phyloP scores from a whole-genome alignment of 2,888 invertebrate genomes.

The Matsumyia berberina region DNA sequence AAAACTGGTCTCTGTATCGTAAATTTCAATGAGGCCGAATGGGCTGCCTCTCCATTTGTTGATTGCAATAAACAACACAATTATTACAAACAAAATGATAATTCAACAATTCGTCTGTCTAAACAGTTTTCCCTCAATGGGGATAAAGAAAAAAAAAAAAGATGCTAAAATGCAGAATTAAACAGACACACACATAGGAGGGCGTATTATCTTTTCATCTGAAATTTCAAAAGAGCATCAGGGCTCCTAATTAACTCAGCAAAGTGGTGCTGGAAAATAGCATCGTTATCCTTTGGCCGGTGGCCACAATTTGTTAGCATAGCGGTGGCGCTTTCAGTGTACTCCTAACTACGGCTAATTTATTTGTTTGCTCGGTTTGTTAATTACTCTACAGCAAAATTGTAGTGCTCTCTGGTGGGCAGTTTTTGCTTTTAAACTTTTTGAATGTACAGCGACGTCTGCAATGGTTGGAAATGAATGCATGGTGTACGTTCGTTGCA shows the following conservation, averaged over 20 bases:
- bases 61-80: not conserved
- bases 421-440: not conserved
- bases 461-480: not conserved
- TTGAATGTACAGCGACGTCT: not conserved
- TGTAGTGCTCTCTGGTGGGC: not conserved
- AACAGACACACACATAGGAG: not conserved
- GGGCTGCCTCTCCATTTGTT: not conserved
- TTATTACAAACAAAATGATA: slow-evolving; percentile 1
- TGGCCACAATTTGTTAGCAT: slow-evolving; percentile 28
- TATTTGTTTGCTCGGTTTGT: slow-evolving; percentile 46
- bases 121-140: not conserved
- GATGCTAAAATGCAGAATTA: not conserved
- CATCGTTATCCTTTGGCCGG: slow-evolving; percentile 28
- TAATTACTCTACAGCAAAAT: slow-evolving; percentile 43
- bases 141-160: not conserved
- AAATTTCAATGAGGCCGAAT: not conserved
- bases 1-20: not conserved
- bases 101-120: not conserved
- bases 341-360: slow-evolving; percentile 43
- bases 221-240: not conserved
- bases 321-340: slow-evolving; percentile 15
- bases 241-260: slow-evolving; percentile 11
- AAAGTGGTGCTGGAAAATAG: slow-evolving; percentile 8
- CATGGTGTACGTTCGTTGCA: not conserved
- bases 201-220: slow-evolving; percentile 19